Evolutionary conservation across 2,888 invertebrate genomes (phyloP).

Genomic region (Lithophane semibrunnea): DNA sequence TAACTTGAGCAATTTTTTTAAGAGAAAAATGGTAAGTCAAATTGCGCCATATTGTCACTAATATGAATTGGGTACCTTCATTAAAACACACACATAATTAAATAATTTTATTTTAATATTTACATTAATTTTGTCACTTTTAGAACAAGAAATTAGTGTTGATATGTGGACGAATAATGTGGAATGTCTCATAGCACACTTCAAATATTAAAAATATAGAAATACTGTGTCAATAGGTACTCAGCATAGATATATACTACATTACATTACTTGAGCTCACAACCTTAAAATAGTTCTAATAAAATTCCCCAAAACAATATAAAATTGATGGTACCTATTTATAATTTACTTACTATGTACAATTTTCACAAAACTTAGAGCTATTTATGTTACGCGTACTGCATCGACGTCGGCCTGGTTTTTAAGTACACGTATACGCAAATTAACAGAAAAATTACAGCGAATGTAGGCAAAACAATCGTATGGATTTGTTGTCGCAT

Average conservation of each 20-base stretch:
- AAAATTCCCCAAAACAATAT: slow-evolving; percentile 54
- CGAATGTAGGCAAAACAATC: slow-evolving; percentile 93
- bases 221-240: slow-evolving; percentile 40
- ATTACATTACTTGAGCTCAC: slow-evolving; percentile 56
- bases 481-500: slow-evolving; percentile 95
- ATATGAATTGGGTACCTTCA: not conserved
- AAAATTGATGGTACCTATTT: slow-evolving; percentile 41
- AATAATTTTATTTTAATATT: slow-evolving; percentile 68
- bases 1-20: not conserved
- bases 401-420: slow-evolving; percentile 92
- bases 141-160: slow-evolving; percentile 54
- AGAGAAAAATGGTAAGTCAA: not conserved
- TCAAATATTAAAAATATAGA: slow-evolving; percentile 35
- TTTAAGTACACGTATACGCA: slow-evolving; percentile 95
- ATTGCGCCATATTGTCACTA: not conserved
- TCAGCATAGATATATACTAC: slow-evolving; percentile 17
- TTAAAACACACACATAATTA: slow-evolving; percentile 31
- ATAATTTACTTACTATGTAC: slow-evolving; percentile 63
- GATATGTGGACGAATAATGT: slow-evolving; percentile 68
- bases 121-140: slow-evolving; percentile 69
- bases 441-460: slow-evolving; percentile 93
- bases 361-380: slow-evolving; percentile 53
- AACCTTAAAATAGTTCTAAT: slow-evolving; percentile 56
- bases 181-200: slow-evolving; percentile 56
- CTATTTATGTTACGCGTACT: slow-evolving; percentile 77